phyloP scores from a whole-genome alignment of 2,797 vertebrate genomes.

The Balearica regulorum region DNA sequence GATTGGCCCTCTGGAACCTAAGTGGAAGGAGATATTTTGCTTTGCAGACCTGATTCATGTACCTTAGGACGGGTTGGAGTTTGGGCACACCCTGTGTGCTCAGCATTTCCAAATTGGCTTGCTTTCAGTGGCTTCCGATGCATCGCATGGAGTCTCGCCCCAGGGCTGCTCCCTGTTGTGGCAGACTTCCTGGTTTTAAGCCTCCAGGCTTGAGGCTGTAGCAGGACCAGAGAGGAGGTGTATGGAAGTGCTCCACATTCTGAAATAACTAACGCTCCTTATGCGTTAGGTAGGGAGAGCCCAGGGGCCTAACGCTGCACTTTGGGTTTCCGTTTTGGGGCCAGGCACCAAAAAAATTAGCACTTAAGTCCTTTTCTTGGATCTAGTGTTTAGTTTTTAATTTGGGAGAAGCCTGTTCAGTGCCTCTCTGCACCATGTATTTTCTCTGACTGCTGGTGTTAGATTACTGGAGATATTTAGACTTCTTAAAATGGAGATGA shows the following conservation, averaged over 20 bases:
- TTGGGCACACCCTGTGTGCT: constrained; percentile 57
- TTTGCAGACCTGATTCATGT: constrained; percentile 53
- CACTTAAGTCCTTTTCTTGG: background rate
- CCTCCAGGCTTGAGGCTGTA: constrained; percentile 35
- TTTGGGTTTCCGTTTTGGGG: background rate
- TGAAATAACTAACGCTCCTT: background rate
- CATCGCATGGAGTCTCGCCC: background rate
- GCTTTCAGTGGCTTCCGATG: constrained; percentile 21
- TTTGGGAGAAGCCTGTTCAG: background rate
- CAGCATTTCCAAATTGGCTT: constrained; percentile 64
- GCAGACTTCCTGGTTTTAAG: constrained; percentile 59
- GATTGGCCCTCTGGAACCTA: constrained; percentile 44
- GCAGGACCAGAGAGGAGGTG: constrained; percentile 44
- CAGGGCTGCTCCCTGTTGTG: constrained; percentile 23
- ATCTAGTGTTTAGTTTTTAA: background rate
- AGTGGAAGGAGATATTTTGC: constrained; percentile 40
- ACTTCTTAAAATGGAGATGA: background rate
- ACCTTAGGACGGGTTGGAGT: background rate
- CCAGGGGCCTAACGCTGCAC: background rate
- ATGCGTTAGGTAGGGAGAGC: background rate
- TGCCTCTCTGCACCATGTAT: background rate
- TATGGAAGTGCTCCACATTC: background rate
- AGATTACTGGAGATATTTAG: background rate
- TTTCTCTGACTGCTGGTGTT: background rate
- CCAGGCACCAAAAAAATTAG: background rate